phyloP scores from a whole-genome alignment of 2,888 invertebrate genomes.

The Torymus texanus region DNA sequence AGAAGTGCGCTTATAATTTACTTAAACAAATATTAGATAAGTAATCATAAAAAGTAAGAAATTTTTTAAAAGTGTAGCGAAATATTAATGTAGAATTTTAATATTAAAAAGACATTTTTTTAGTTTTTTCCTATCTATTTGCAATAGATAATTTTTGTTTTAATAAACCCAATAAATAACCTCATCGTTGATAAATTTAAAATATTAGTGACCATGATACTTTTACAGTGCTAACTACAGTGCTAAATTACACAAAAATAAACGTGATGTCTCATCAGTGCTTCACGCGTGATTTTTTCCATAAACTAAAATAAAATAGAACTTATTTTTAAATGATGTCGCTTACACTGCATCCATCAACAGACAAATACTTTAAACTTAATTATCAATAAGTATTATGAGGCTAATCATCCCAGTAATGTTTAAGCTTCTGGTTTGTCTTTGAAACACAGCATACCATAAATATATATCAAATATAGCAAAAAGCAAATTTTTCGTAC shows the following conservation, averaged over 20 bases:
- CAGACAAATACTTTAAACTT: conserved; percentile 19
- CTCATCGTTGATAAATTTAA: not conserved
- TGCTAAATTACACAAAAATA: conserved; percentile 48
- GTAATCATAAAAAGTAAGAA: no score
- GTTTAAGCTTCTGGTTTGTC: conserved; percentile 23
- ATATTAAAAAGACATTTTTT: not conserved
- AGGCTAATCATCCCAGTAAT: conserved; percentile 7
- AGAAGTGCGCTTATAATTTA: not conserved
- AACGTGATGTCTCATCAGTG: conserved; percentile 35
- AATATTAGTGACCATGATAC: conserved; percentile 20
- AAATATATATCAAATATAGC: not conserved
- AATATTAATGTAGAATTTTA: no score
- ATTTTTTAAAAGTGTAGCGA: no score
- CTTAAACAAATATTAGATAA: no score
- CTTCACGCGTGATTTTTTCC: conserved; percentile 37
- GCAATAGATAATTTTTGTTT: conserved; percentile 12
- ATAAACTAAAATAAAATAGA: conserved; percentile 25
- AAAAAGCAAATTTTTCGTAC: not conserved
- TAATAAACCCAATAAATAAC: conserved; percentile 39
- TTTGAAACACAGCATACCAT: conserved; percentile 7
- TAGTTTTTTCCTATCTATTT: conserved; percentile 12
- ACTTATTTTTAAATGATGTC: conserved; percentile 46
- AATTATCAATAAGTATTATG: conserved; percentile 5
- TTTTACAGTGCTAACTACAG: conserved; percentile 30
- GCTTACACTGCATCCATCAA: conserved; percentile 50